Conservation (phyloP, 2,797 vertebrate genomes). For the Hypotaenidia okinawae region DNA sequence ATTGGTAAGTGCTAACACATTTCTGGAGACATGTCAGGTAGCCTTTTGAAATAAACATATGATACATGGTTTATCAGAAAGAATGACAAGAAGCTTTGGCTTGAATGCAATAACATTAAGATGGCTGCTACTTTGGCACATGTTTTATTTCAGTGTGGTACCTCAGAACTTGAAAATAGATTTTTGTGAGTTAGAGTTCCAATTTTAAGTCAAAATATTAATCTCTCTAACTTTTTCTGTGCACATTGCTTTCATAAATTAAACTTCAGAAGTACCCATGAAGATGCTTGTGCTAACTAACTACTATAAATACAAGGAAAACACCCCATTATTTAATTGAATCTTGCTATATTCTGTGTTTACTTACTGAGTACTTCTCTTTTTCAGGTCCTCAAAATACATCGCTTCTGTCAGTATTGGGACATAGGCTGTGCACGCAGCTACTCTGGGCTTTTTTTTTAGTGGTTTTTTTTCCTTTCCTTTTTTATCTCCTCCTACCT, state of each 20-base stretch:
- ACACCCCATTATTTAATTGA: neutral
- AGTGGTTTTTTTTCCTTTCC: neutral
- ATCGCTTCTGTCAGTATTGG: neutral
- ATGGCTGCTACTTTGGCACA: neutral
- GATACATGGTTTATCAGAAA: neutral
- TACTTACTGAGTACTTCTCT: neutral
- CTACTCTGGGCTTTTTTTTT: neutral
- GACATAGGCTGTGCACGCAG: neutral
- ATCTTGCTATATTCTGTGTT: neutral
- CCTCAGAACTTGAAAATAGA: neutral
- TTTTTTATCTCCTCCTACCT: neutral
- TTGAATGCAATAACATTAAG: neutral
- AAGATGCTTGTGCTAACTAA: neutral
- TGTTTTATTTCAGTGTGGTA: neutral
- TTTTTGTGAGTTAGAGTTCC: accelerated
- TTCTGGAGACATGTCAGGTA: neutral
- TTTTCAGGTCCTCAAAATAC: neutral
- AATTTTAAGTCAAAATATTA: neutral
- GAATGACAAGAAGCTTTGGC: neutral
- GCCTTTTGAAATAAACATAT: neutral
- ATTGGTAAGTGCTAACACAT: neutral
- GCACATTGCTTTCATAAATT: neutral
- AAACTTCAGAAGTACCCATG: neutral
- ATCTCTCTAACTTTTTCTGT: neutral
- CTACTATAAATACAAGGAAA: neutral